A percentile compares a stretch with the other conserved stretches of the same genome.
Evolutionary conservation across 2,113 vertebrate genomes (phyloP).

Genomic region (Ictalurus punctatus): DNA sequence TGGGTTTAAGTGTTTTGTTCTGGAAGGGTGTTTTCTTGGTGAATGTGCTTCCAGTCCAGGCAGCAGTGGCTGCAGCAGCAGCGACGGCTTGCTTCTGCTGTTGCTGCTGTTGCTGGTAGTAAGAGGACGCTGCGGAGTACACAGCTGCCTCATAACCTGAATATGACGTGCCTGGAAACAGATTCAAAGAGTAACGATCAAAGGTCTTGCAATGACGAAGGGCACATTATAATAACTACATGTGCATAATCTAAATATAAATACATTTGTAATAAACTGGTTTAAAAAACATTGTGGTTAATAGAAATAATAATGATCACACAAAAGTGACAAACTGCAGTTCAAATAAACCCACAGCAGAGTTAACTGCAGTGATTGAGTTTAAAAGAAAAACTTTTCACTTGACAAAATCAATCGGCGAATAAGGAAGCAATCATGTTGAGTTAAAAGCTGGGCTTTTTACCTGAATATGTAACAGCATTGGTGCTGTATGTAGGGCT

Average conservation of each 20-base stretch:
- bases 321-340: no score
- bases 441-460: slow-evolving; percentile 48
- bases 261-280: background rate
- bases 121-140: slow-evolving; percentile 96
- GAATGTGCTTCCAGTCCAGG: slow-evolving; percentile 94
- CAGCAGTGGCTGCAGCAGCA: slow-evolving; percentile 88
- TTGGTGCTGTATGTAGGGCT: slow-evolving; percentile 97
- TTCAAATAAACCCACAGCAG: background rate
- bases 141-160: slow-evolving; percentile 98
- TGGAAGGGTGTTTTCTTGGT: slow-evolving; percentile 96
- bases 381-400: background rate
- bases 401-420: background rate
- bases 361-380: no score
- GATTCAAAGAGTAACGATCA: background rate
- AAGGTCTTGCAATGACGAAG: background rate
- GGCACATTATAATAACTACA: background rate
- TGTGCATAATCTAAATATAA: no score
- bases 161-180: slow-evolving; percentile 86
- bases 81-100: slow-evolving; percentile 89
- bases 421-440: background rate
- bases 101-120: slow-evolving; percentile 91
- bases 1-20: slow-evolving; percentile 93
- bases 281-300: background rate
- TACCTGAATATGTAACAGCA: slow-evolving; percentile 95
- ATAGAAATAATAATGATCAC: background rate